Base-by-base conservation (phyloP, 2,888 invertebrate species). In the Uropetala carovei region DNA sequence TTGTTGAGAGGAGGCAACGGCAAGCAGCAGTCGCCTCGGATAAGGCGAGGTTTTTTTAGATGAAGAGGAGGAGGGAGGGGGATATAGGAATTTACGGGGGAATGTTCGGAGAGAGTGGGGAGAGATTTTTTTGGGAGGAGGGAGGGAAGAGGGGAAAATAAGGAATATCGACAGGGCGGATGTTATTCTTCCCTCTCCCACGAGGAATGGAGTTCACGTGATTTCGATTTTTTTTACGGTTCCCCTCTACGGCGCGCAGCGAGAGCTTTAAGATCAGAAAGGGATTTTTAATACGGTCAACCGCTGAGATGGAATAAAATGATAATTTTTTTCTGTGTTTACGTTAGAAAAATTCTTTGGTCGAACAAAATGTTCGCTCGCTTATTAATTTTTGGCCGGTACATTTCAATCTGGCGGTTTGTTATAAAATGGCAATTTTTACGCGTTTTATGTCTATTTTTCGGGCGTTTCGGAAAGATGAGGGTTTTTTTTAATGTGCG, bases 101-200 rank as follows among this genome's bases (percentile, higher is more conserved):
- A 18, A 18, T 18, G n/a, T 68, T 1, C 9, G 18, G 68, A n/a
- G 68, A 22, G 68, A 18, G 18, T 68, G 22, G 22, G 64, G 64
- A n/a, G n/a, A n/a, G n/a, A n/a, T n/a, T n/a, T n/a, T n/a, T n/a
- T n/a, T n/a, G n/a, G n/a, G n/a, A n/a, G n/a, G 10, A 18, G 16
- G 68, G 18, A 22, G 18, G 68, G 18, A 18, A 18, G 68, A n/a
- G 18, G 22, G 22, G 64, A 16, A 16, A n/a, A 64, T 64, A 22
- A 75, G 75, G 75, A 75, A 27, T 75, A 75, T 75, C 75, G 75
- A 75, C 27, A 75, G 75, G 22, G 75, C 75, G 14, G 22, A 75
- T 75, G 75, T 27, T 64, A 75, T 27, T 75, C 27, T 22, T 27
- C 75, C 75, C 9, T 68, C 18, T 68, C 68, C 68, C n/a, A 7